Conservation (phyloP, 2,888 invertebrate genomes). For the Orchestes rusci region DNA sequence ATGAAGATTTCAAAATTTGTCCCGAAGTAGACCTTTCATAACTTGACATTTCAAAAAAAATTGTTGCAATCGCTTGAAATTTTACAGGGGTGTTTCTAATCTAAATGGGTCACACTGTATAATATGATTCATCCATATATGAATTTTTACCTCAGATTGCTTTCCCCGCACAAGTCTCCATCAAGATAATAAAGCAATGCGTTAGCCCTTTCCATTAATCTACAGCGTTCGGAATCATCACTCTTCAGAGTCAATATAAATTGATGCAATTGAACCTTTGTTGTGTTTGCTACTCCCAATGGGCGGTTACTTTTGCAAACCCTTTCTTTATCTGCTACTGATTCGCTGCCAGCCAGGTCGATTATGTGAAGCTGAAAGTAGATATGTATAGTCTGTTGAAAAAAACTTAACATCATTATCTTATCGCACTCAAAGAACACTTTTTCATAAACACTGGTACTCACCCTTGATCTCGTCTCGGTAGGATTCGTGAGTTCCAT, state of each 20-base stretch:
- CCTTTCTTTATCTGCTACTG: constrained; percentile 34
- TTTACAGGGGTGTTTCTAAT: too few relatives aligned
- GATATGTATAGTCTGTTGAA: too few relatives aligned
- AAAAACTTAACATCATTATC: too few relatives aligned
- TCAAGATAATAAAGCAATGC: constrained; percentile 41
- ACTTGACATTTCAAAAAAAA: too few relatives aligned
- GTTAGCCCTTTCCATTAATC: constrained; percentile 34
- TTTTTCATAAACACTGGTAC: constrained; percentile 3
- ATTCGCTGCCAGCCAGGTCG: constrained; percentile 44
- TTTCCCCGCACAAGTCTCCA: constrained; percentile 35
- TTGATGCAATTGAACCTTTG: constrained; percentile 42
- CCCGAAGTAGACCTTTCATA: too few relatives aligned
- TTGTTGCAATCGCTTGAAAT: too few relatives aligned
- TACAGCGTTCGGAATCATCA: constrained; percentile 29
- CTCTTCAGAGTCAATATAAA: constrained; percentile 34
- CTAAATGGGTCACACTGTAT: too few relatives aligned
- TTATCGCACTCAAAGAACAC: not conserved
- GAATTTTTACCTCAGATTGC: constrained; percentile 41
- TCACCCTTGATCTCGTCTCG: constrained; percentile 25
- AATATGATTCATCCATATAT: too few relatives aligned
- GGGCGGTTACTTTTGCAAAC: constrained; percentile 36
- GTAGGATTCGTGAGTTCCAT: constrained; percentile 28
- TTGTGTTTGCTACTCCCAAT: constrained; percentile 41
- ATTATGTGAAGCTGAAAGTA: constrained; percentile 43
- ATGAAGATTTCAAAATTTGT: too few relatives aligned